These are phyloP conservation scores for Capromys pilorides DNA, from an alignment of 2,797 vertebrate species.

Conservation along the genomic window DNA sequence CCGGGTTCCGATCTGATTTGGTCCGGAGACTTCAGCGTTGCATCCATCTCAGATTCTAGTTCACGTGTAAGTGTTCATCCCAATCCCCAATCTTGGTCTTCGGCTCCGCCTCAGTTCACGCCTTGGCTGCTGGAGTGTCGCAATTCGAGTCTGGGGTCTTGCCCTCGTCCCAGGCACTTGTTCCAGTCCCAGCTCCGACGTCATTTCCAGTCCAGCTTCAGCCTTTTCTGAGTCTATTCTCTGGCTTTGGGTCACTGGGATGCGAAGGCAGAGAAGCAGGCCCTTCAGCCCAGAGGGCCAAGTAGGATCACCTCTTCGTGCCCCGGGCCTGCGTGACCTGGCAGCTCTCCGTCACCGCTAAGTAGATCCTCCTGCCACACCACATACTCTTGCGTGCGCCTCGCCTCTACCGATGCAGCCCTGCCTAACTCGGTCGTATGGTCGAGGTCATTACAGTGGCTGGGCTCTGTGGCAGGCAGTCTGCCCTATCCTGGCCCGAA, in stretches of 20 bases:
- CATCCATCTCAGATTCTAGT: not conserved
- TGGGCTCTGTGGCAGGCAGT: not conserved
- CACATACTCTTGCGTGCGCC: fast-evolving
- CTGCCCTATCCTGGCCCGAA: not conserved
- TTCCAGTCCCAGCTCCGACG: not conserved
- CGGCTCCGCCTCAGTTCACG: not conserved
- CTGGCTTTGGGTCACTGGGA: not conserved
- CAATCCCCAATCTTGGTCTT: not conserved
- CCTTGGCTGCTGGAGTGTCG: not conserved
- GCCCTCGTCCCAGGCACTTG: not conserved
- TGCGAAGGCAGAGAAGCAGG: not conserved
- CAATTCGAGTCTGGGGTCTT: not conserved
- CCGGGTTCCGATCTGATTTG: not conserved
- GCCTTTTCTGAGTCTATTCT: not conserved
- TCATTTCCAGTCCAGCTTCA: not conserved
- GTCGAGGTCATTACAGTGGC: slow-evolving; percentile 59
- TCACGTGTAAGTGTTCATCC: not conserved
- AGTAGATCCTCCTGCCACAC: not conserved
- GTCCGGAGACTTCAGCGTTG: not conserved
- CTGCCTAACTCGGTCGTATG: not conserved
- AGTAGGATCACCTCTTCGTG: not conserved
- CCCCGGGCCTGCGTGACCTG: fast-evolving
- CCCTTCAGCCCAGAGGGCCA: fast-evolving
- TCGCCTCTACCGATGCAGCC: not conserved
- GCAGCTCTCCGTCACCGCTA: fast-evolving